Conservation (phyloP, 2,888 invertebrate species). For the Cheilosia pagana region DNA sequence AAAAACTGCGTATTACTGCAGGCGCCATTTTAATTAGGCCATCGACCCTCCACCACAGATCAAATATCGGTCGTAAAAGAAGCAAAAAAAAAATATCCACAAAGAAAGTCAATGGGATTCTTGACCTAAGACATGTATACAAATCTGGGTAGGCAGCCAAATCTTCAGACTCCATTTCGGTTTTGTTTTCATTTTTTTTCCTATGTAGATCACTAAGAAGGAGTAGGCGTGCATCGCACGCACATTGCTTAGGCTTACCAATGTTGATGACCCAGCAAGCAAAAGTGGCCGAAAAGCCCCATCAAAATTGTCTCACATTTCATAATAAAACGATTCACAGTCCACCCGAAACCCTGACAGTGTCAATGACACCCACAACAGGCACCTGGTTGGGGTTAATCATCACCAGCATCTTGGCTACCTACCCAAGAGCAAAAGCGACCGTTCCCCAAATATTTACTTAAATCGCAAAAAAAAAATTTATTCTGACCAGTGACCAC, state of each 20-base stretch:
- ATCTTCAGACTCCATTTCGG: not conserved
- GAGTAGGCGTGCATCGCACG: conserved; percentile 32
- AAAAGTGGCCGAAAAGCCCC: conserved; percentile 17
- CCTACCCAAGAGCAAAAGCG: conserved; percentile 20
- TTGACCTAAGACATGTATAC: conserved; percentile 71
- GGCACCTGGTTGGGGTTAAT: conserved; percentile 36
- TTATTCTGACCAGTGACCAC: conserved; percentile 50
- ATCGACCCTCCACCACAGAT: conserved; percentile 13
- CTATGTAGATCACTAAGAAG: conserved; percentile 5
- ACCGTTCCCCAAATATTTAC: conserved; percentile 51
- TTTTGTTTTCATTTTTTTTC: not conserved
- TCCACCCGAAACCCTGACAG: conserved; percentile 2
- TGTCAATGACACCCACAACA: conserved; percentile 69
- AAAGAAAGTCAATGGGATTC: conserved; percentile 44
- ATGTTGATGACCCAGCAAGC: conserved; percentile 20
- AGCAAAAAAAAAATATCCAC: conserved; percentile 40
- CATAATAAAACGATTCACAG: conserved; percentile 30
- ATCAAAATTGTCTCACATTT: conserved; percentile 64
- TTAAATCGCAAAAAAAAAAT: conserved; percentile 52
- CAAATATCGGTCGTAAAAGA: conserved; percentile 17
- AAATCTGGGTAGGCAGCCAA: not conserved
- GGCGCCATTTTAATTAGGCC: conserved; percentile 23
- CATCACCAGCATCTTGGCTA: conserved; percentile 23
- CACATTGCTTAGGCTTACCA: conserved; percentile 1
- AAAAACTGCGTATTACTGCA: conserved; percentile 17